A percentile compares a stretch with the other conserved stretches of the same genome.
These are phyloP conservation scores for Clarias gariepinus DNA, from an alignment of 2,113 vertebrate genomes.

Conservation along the genomic window DNA sequence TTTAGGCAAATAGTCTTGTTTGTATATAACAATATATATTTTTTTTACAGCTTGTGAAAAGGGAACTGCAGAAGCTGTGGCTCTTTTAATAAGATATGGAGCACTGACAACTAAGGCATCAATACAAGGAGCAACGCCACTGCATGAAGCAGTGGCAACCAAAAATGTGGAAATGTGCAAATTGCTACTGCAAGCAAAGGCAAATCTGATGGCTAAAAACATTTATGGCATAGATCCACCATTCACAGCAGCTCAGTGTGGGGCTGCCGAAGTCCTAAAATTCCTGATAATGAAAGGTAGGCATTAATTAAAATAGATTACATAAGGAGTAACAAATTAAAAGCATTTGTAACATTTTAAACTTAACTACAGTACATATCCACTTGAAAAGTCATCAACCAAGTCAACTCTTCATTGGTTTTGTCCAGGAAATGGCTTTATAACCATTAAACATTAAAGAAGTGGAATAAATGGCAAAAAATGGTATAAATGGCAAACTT, in stretches of 20 bases:
- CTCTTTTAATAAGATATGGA: constrained; percentile 74
- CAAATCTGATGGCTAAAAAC: constrained; percentile 81
- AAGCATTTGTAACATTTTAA: neutral
- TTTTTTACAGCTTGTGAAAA: constrained; percentile 82
- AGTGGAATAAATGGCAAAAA: neutral
- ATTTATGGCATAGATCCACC: constrained; percentile 84
- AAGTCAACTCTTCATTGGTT: neutral
- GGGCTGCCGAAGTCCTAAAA: constrained; percentile 77
- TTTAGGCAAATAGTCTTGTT: neutral
- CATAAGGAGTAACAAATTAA: neutral
- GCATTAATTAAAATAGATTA: neutral
- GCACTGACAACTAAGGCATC: constrained; percentile 79
- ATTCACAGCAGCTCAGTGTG: constrained; percentile 89
- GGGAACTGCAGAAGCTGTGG: constrained; percentile 74
- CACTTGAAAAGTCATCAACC: neutral
- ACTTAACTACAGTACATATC: neutral
- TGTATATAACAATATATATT: neutral
- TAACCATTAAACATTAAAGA: neutral
- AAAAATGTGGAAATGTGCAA: constrained; percentile 86
- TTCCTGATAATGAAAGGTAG: constrained; percentile 79
- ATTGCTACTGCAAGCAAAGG: constrained; percentile 84
- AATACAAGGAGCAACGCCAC: constrained; percentile 83
- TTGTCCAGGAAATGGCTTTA: neutral
- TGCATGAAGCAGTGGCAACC: constrained; percentile 83
- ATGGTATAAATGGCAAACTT: neutral